Evolutionary conservation across 2,888 invertebrate genomes (phyloP).

Genomic region (Linyphia triangularis): DNA sequence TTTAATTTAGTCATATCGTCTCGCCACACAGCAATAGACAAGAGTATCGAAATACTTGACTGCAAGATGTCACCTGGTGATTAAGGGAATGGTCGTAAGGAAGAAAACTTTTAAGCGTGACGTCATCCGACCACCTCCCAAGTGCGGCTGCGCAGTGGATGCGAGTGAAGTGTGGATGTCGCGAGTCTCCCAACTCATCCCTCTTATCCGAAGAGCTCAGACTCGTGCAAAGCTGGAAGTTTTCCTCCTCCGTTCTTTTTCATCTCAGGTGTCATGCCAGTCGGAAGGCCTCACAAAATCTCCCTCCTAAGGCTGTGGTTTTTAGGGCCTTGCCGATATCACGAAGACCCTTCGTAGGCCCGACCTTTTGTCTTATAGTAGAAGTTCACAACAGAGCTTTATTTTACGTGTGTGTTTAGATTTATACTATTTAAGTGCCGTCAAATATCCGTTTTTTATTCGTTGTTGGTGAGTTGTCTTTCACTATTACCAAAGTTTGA

Average conservation of each 20-base stretch:
- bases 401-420: slow-evolving; percentile 23
- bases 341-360: slow-evolving; percentile 68
- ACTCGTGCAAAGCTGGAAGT: slow-evolving; percentile 41
- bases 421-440: slow-evolving; percentile 10
- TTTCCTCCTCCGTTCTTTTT: slow-evolving; percentile 55
- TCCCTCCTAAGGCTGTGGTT: slow-evolving; percentile 60
- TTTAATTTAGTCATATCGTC: background rate
- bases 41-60: background rate
- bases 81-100: background rate
- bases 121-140: slow-evolving; percentile 11
- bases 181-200: slow-evolving; percentile 36
- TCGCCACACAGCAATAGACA: background rate
- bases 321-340: slow-evolving; percentile 60
- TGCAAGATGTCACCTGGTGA: too few species aligned
- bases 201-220: slow-evolving; percentile 41
- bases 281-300: slow-evolving; percentile 43
- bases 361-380: background rate
- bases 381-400: slow-evolving; percentile 23
- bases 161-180: slow-evolving; percentile 62
- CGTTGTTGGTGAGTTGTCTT: background rate
- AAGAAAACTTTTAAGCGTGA: slow-evolving; percentile 43
- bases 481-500: background rate
- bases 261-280: slow-evolving; percentile 74
- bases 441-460: background rate
- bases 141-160: slow-evolving; percentile 68